phyloP scores from a whole-genome alignment of 1,140 invertebrate species.

The Camponotus pennsylvanicus region DNA sequence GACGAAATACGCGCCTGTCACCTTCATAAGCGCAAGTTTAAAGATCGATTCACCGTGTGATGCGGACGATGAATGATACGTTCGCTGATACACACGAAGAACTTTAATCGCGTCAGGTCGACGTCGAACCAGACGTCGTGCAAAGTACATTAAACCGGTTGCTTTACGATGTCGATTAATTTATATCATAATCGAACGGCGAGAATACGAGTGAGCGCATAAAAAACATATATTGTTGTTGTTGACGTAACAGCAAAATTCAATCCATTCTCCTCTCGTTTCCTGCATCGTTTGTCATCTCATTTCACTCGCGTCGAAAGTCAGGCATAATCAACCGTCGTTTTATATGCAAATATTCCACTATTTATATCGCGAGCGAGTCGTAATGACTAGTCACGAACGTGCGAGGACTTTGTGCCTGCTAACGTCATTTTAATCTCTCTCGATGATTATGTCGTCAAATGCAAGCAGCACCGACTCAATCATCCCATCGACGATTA shows the following conservation, averaged over 20 bases:
- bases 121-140: not conserved
- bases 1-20: constrained; percentile 26
- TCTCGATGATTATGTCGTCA: constrained; percentile 57
- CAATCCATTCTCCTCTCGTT: not conserved
- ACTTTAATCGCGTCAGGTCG: constrained; percentile 40
- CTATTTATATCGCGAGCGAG: constrained; percentile 64
- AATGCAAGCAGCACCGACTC: constrained; percentile 19
- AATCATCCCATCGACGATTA: constrained; percentile 35
- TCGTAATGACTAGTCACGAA: constrained; percentile 43
- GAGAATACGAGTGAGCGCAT: not conserved
- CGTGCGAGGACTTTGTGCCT: constrained; percentile 28
- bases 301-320: constrained; percentile 26
- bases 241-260: not conserved
- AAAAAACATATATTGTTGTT: constrained; percentile 29
- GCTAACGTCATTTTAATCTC: constrained; percentile 11
- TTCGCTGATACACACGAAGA: not conserved
- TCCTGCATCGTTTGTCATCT: not conserved
- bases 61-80: constrained; percentile 13
- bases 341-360: constrained; percentile 67
- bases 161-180: constrained; percentile 38
- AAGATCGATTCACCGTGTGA: constrained; percentile 20
- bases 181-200: constrained; percentile 53
- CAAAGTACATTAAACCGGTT: constrained; percentile 42
- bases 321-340: constrained; percentile 47
- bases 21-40: constrained; percentile 30